Conservation (phyloP, 2,888 invertebrate species). For the Stenodera caucasica region DNA sequence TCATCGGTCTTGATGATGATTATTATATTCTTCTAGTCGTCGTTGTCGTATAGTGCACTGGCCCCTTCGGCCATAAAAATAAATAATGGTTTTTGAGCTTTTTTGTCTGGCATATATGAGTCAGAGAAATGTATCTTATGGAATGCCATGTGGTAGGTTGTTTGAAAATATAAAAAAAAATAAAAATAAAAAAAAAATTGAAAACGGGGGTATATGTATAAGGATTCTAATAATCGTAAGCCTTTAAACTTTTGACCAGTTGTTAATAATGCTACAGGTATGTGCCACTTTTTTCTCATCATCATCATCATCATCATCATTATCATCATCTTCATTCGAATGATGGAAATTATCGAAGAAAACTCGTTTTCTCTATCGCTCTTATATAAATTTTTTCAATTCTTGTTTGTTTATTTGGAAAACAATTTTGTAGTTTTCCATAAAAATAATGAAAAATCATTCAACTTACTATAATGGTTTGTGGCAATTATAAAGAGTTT, state of each 20-base stretch:
- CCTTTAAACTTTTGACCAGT: slow-evolving; percentile 33
- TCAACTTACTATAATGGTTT: background rate
- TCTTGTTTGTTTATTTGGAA: too few species aligned
- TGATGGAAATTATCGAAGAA: background rate
- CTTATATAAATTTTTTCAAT: background rate
- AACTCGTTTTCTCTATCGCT: background rate
- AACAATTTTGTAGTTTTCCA: background rate
- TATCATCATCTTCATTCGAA: too few species aligned
- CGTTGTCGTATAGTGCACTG: slow-evolving; percentile 25
- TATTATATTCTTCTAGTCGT: background rate
- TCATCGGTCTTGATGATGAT: slow-evolving; percentile 19
- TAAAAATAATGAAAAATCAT: background rate
- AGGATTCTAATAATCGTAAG: slow-evolving; percentile 26
- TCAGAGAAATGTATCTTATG: slow-evolving; percentile 38
- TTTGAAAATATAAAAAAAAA: slow-evolving; percentile 17
- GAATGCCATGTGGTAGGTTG: slow-evolving; percentile 44
- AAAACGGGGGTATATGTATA: slow-evolving; percentile 7
- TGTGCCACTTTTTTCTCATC: too few species aligned
- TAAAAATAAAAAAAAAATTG: background rate
- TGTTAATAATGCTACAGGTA: slow-evolving; percentile 27
- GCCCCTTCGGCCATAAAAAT: slow-evolving; percentile 36
- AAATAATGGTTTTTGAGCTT: slow-evolving; percentile 33
- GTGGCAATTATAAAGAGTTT: background rate
- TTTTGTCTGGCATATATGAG: slow-evolving; percentile 38
- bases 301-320: too few species aligned